Percentiles rank a stretch among this genome's conserved stretches.
Evolutionary conservation across 2,888 invertebrate genomes (phyloP).

Genomic region (Alsophila aescularia): DNA sequence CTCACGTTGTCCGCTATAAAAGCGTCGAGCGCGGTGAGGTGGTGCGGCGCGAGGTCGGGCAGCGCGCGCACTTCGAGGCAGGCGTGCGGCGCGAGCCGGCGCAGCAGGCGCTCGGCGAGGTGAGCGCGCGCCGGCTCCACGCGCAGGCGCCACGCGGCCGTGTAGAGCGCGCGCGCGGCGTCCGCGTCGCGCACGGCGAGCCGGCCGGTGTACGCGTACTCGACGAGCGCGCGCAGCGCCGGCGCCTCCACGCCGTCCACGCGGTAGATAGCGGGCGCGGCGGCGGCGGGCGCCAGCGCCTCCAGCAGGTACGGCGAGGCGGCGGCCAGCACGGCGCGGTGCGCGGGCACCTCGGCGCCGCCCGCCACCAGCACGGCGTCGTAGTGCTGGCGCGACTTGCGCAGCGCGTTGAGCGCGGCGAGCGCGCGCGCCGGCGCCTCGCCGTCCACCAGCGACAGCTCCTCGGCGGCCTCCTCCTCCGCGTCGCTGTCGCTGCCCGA

Average conservation of each 20-base stretch:
- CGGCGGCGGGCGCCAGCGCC: slow-evolving; percentile 72
- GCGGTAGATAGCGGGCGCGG: slow-evolving; percentile 37
- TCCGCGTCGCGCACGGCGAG: slow-evolving; percentile 74
- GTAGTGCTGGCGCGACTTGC: slow-evolving; percentile 93
- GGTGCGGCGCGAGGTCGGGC: slow-evolving; percentile 86
- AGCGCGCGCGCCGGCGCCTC: slow-evolving; percentile 86
- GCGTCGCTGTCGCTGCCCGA: slow-evolving; percentile 45
- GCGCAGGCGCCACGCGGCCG: slow-evolving; percentile 90
- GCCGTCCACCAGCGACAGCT: slow-evolving; percentile 83
- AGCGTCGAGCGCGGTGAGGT: slow-evolving; percentile 82
- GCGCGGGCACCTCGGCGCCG: slow-evolving; percentile 85
- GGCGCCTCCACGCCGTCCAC: slow-evolving; percentile 66
- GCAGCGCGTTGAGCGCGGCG: slow-evolving; percentile 89
- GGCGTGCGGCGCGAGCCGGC: slow-evolving; percentile 82
- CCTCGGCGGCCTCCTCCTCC: slow-evolving; percentile 55
- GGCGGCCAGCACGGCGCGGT: slow-evolving; percentile 91
- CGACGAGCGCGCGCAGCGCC: slow-evolving; percentile 90
- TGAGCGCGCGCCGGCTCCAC: slow-evolving; percentile 89
- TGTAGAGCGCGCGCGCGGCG: slow-evolving; percentile 89
- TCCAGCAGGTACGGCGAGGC: slow-evolving; percentile 89
- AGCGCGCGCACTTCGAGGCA: slow-evolving; percentile 86
- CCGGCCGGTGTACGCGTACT: slow-evolving; percentile 93
- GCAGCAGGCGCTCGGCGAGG: slow-evolving; percentile 88
- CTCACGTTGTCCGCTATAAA: slow-evolving; percentile 86
- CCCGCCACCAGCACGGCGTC: slow-evolving; percentile 92